phyloP scores from a whole-genome alignment of 2,113 vertebrate genomes.

The Chaetorhynchus papuensis region DNA sequence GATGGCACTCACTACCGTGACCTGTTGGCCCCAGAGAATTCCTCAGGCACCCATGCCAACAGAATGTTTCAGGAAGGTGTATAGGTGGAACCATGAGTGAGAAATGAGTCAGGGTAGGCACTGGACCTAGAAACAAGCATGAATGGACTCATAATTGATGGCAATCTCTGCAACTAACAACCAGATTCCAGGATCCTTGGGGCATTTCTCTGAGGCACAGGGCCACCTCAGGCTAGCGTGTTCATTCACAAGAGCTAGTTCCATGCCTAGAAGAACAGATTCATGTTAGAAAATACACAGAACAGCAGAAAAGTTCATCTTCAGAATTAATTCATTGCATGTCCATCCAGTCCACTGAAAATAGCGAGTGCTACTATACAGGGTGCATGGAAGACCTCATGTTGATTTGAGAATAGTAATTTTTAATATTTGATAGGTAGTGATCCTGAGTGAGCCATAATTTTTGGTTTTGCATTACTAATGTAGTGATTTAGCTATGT shows the following conservation, averaged over 20 bases:
- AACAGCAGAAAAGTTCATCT: not conserved
- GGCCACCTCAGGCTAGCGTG: not conserved
- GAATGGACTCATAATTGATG: not conserved
- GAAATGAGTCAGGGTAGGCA: not conserved
- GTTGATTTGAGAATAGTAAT: not conserved
- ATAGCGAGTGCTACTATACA: fast-evolving
- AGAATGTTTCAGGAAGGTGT: not conserved
- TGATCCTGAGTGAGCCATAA: not conserved
- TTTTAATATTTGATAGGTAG: not conserved
- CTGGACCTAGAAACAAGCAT: not conserved
- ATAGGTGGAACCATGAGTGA: not conserved
- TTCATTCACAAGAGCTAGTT: not conserved
- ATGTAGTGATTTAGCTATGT: not conserved
- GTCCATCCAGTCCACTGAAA: not conserved
- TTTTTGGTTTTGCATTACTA: not conserved
- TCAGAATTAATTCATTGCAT: not conserved
- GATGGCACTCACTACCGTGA: fast-evolving
- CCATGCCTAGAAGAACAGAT: not conserved
- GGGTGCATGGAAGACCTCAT: not conserved
- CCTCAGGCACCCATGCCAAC: not conserved
- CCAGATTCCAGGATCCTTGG: not conserved
- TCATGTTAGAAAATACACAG: not conserved
- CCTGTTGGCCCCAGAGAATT: not conserved
- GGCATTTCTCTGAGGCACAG: not conserved
- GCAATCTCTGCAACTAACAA: not conserved